Conservation (phyloP, 1,140 invertebrate species). For the Leptinotarsa texana region DNA sequence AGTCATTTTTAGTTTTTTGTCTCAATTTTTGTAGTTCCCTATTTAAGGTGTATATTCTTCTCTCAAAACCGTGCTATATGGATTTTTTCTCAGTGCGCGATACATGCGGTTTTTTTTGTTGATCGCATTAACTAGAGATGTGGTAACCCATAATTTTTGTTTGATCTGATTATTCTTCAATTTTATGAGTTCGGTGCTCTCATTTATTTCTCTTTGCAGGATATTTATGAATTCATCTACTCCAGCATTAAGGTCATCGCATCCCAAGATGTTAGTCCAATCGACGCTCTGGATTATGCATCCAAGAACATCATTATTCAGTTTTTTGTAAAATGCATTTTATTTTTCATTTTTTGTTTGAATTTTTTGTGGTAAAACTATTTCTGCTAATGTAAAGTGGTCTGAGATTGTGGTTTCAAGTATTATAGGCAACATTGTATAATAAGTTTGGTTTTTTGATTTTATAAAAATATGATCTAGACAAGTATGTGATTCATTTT, state of each 20-base stretch:
- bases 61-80: too few species aligned
- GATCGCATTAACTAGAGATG: not conserved
- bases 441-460: not conserved
- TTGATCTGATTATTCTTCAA: not conserved
- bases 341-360: not conserved
- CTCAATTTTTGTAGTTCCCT: too few species aligned
- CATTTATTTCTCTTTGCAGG: not conserved
- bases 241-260: not conserved
- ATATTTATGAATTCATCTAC: not conserved
- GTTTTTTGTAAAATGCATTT: not conserved
- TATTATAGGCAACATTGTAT: not conserved
- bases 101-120: slow-evolving; percentile 1
- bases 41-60: too few species aligned
- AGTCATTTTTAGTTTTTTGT: too few species aligned
- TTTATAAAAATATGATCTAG: not conserved
- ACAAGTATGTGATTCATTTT: not conserved
- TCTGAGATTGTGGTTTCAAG: not conserved
- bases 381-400: not conserved
- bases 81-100: too few species aligned
- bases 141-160: not conserved
- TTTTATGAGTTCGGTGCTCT: not conserved
- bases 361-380: not conserved
- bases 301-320: not conserved
- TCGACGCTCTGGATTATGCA: not conserved
- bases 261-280: not conserved